These are phyloP conservation scores for Andrena trimmerana DNA, from an alignment of 2,888 invertebrate genomes.

Conservation along the genomic window DNA sequence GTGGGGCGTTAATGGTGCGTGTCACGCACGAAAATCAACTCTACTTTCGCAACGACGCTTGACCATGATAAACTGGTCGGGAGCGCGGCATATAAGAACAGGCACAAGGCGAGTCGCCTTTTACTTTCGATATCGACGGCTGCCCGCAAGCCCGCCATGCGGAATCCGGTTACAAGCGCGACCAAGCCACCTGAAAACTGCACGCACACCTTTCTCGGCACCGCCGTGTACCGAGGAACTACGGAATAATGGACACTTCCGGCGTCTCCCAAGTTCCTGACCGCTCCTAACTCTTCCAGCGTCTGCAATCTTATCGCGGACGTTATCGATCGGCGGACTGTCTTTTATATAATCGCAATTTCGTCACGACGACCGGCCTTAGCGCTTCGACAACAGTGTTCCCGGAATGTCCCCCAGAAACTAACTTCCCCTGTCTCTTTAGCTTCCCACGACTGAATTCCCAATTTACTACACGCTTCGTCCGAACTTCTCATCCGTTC, in stretches of 20 bases:
- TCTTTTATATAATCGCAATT: neutral
- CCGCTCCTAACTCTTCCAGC: neutral
- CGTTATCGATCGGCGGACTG: neutral
- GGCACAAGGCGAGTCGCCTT: slow-evolving; percentile 82
- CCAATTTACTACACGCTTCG: neutral
- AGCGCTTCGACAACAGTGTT: neutral
- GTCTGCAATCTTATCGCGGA: neutral
- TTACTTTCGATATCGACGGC: slow-evolving; percentile 80
- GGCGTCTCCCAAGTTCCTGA: neutral
- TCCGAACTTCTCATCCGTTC: neutral
- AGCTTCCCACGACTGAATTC: neutral
- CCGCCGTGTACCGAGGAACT: neutral
- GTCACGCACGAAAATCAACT: slow-evolving; percentile 35
- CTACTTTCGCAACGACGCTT: slow-evolving; percentile 48
- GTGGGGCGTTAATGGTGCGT: slow-evolving; percentile 10
- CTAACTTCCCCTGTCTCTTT: neutral
- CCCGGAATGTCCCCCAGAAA: neutral
- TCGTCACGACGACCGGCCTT: neutral
- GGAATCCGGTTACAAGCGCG: slow-evolving; percentile 61
- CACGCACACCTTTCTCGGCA: slow-evolving; percentile 24
- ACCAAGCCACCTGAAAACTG: slow-evolving; percentile 32
- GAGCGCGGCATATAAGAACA: slow-evolving; percentile 67
- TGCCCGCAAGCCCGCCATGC: slow-evolving; percentile 29
- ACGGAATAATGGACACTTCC: slow-evolving; percentile 15
- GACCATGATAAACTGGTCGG: slow-evolving; percentile 65